These are phyloP conservation scores for Anaspis maculata DNA, from an alignment of 2,888 invertebrate genomes.

Conservation along the genomic window DNA sequence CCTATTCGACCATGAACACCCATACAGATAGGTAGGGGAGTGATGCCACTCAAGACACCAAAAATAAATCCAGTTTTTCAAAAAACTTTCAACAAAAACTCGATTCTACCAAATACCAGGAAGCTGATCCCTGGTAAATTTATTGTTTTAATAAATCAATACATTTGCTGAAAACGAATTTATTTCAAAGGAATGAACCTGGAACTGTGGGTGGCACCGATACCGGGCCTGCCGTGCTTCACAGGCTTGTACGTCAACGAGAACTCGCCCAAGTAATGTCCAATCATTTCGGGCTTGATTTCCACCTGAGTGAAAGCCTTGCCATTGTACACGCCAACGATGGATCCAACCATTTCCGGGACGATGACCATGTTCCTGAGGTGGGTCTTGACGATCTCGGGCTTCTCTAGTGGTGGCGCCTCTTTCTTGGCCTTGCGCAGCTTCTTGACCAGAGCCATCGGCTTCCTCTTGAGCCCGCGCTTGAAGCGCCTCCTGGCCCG, in stretches of 20 bases:
- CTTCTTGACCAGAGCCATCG: conserved; percentile 92
- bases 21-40: no score
- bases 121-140: no score
- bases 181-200: conserved; percentile 85
- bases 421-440: conserved; percentile 92
- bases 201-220: conserved; percentile 87
- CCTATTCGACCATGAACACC: no score
- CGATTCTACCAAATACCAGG: no score
- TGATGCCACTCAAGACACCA: no score
- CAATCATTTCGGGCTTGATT: conserved; percentile 83
- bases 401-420: conserved; percentile 95
- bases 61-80: no score
- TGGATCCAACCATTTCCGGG: conserved; percentile 99
- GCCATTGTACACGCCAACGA: conserved; percentile 97
- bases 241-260: conserved; percentile 86
- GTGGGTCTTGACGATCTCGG: conserved; percentile 97
- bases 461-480: conserved; percentile 89
- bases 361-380: conserved; percentile 98
- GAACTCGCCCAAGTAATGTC: conserved; percentile 83
- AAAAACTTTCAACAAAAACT: no score
- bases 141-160: no score
- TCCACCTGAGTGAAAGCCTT: conserved; percentile 90
- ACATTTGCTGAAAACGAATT: no score
- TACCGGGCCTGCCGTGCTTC: conserved; percentile 84
- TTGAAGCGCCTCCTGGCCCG: conserved; percentile 89